Conservation (phyloP, 2,797 vertebrate species). For the Lepus townsendii region DNA sequence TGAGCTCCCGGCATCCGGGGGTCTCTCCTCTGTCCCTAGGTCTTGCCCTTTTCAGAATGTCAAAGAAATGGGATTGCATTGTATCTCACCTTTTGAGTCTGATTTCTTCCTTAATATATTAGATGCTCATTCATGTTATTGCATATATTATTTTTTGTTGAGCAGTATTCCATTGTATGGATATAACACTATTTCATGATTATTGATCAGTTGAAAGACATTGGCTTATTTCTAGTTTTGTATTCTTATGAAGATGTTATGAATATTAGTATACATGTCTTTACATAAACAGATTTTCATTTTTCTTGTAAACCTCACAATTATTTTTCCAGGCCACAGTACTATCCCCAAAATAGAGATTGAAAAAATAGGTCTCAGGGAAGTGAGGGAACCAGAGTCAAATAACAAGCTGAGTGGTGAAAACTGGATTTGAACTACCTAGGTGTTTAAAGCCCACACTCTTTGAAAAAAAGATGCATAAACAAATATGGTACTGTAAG, state of each 20-base stretch:
- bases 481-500: neutral
- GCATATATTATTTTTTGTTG: neutral
- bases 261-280: neutral
- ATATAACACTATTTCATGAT: neutral
- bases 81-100: neutral
- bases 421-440: neutral
- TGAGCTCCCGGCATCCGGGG: neutral
- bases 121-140: neutral
- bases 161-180: neutral
- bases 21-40: neutral
- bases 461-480: slow-evolving; percentile 18
- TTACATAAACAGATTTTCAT: neutral
- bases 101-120: neutral
- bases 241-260: slow-evolving; percentile 15
- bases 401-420: neutral
- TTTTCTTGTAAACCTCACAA: neutral
- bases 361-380: neutral
- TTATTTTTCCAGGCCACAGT: neutral
- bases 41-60: slow-evolving; percentile 10
- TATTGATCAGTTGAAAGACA: neutral
- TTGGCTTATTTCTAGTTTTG: neutral
- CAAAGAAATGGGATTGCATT: neutral
- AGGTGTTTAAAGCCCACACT: neutral
- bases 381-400: neutral
- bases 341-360: neutral